Conservation (phyloP, 1,140 invertebrate genomes). For the Drosophila busckii region DNA sequence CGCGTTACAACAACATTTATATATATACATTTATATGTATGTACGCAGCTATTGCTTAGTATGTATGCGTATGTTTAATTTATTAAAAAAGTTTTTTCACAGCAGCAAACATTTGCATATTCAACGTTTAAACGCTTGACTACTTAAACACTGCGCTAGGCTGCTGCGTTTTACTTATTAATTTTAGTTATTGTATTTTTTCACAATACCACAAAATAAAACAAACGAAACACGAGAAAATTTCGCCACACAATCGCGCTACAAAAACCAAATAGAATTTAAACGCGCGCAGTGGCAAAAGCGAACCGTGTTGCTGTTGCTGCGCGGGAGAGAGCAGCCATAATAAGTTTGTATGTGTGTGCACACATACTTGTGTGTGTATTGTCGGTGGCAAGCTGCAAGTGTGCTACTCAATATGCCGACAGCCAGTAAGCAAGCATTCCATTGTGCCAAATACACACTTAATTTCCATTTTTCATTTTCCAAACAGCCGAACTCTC, state of each 20-base stretch:
- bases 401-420: constrained; percentile 58
- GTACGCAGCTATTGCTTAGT: too few species aligned
- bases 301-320: constrained; percentile 43
- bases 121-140: too few species aligned
- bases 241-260: constrained; percentile 74
- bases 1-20: too few species aligned
- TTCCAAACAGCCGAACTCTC: constrained; percentile 49
- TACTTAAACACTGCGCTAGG: too few species aligned
- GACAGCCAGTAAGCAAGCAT: too few species aligned
- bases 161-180: constrained; percentile 9
- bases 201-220: constrained; percentile 65
- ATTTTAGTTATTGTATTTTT: constrained; percentile 41
- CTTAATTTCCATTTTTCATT: constrained; percentile 77
- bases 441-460: constrained; percentile 77
- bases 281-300: constrained; percentile 65
- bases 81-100: too few species aligned
- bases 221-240: constrained; percentile 76
- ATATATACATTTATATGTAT: too few species aligned
- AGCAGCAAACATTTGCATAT: too few species aligned
- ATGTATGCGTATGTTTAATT: too few species aligned
- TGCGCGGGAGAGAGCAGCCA: constrained; percentile 57
- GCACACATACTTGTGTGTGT: constrained; percentile 7
- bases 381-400: constrained; percentile 42
- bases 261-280: constrained; percentile 75
- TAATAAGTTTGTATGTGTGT: constrained; percentile 16